Conservation (phyloP, 2,888 invertebrate genomes). For the Athripsodes cinereus region DNA sequence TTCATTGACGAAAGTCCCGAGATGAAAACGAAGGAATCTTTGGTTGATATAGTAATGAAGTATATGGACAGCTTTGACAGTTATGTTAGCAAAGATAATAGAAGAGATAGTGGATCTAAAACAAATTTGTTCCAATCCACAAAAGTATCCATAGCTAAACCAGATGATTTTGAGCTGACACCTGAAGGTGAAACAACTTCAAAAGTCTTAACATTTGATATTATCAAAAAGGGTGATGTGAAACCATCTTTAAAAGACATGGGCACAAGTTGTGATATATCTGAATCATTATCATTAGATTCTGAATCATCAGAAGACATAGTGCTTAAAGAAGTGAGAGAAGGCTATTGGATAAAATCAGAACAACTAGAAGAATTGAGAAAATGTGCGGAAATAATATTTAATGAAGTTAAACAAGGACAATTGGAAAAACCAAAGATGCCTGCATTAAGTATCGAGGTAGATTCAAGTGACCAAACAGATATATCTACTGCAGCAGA, state of each 20-base stretch:
- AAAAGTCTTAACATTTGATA: neutral
- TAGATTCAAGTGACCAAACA: neutral
- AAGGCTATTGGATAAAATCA: constrained; percentile 23
- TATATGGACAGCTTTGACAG: constrained; percentile 43
- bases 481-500: neutral
- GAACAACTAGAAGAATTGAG: constrained; percentile 33
- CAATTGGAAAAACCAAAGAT: constrained; percentile 13
- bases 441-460: neutral
- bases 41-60: constrained; percentile 46
- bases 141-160: constrained; percentile 23
- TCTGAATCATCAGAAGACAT: constrained; percentile 14
- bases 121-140: constrained; percentile 19
- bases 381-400: constrained; percentile 25
- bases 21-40: constrained; percentile 38
- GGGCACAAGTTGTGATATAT: constrained; percentile 25
- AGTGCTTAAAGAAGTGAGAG: constrained; percentile 7
- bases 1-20: constrained; percentile 46
- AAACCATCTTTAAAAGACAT: constrained; percentile 22
- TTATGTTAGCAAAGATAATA: constrained; percentile 6
- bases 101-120: constrained; percentile 22
- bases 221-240: constrained; percentile 1
- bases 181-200: constrained; percentile 15
- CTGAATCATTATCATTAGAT: constrained; percentile 15
- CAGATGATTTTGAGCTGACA: constrained; percentile 24
- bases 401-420: constrained; percentile 24